Percentiles rank a stretch among this genome's conserved stretches.
These are phyloP conservation scores for Lobophora halterata DNA, from an alignment of 2,888 invertebrate genomes.

Conservation along the genomic window DNA sequence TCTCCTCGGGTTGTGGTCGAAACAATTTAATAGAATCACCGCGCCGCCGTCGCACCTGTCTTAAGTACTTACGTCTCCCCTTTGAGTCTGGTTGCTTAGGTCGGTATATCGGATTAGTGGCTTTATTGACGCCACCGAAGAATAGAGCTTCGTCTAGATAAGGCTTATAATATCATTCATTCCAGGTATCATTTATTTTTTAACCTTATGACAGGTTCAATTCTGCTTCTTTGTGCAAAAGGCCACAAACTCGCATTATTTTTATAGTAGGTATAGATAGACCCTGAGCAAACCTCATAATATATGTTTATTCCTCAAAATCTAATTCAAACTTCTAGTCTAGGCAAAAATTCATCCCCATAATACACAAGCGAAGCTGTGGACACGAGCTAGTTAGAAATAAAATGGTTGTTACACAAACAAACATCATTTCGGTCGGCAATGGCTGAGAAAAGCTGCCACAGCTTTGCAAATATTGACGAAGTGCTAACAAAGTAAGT, in stretches of 20 bases:
- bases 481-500: slow-evolving; percentile 35
- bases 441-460: slow-evolving; percentile 29
- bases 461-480: slow-evolving; percentile 39
- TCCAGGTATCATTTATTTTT: neutral
- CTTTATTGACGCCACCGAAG: slow-evolving; percentile 30
- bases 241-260: too few species aligned
- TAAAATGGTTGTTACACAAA: slow-evolving; percentile 6
- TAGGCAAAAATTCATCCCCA: too few species aligned
- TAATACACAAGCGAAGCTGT: too few species aligned
- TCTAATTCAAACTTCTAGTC: too few species aligned
- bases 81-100: slow-evolving; percentile 30
- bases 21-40: slow-evolving; percentile 36
- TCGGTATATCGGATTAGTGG: slow-evolving; percentile 37
- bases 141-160: slow-evolving; percentile 36
- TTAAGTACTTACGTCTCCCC: slow-evolving; percentile 18
- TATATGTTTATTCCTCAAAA: too few species aligned
- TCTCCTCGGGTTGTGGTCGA: slow-evolving; percentile 26
- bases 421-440: slow-evolving; percentile 29
- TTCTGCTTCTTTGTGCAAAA: too few species aligned
- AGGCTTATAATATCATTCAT: slow-evolving; percentile 5
- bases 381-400: too few species aligned
- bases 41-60: slow-evolving; percentile 27
- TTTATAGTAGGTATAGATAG: too few species aligned
- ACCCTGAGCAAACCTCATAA: too few species aligned
- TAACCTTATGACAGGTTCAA: too few species aligned